Base-by-base conservation (phyloP, 2,888 invertebrate genomes). In the Agelastica alni region DNA sequence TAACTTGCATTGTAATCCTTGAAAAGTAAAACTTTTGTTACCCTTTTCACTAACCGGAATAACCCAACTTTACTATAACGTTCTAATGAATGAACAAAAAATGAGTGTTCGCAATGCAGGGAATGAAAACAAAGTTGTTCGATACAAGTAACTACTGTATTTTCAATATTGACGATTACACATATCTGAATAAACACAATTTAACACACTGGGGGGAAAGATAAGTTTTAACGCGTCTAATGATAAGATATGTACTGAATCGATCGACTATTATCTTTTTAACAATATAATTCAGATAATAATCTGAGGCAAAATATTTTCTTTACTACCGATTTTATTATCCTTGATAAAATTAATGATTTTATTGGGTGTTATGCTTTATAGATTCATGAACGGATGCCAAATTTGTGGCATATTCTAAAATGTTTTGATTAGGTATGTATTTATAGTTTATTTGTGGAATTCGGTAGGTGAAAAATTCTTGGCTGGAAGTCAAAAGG, bases 91-190 rank as follows among this genome's bases (percentile, higher is more conserved):
- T 12, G 12, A 16, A 39, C 37, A 39, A 39, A 20, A 26, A 6
- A 26, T 26, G 26, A 26, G 26, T 39, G 20, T 39, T 20, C 7
- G 20, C 6, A 10, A 20, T n/a, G 26, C 6, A 7, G 10, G 37
- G 18, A 39, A 39, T 17, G 20, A 32, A 39, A 39, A 39, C 6
- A 12, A 39, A 18, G 12, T 17, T 39, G 37, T 39, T 39, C 18
- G n/a, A 60, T 36, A 61, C 56, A 59, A 59, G 48, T 59, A 58
- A 65, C 65, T 65, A 65, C 65, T 56, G 65, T 62, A 60, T 65
- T 63, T 63, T 51, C 41, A 60, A 60, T 57, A 60, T 60, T 56
- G 55, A 58, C 54, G 51, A 45, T 53, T 43, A 43, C 16, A 28
- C 26, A 17, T 48, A 48, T 39, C 41, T 49, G 16, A 41, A 32